phyloP scores from a whole-genome alignment of 1,140 invertebrate genomes.

The Anagrus nilaparvatae region DNA sequence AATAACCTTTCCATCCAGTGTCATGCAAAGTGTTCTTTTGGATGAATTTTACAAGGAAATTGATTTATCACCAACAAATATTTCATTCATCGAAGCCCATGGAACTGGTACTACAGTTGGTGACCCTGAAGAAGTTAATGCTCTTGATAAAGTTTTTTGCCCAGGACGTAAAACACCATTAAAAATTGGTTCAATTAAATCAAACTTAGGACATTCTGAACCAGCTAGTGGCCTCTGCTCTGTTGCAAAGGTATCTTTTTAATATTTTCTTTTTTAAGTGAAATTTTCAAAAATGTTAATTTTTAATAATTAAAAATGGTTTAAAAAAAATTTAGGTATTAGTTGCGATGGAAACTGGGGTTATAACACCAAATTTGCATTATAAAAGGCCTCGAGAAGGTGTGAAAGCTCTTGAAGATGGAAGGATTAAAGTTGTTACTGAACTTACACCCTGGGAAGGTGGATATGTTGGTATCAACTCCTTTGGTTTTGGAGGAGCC shows the following conservation, averaged over 20 bases:
- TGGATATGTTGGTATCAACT: slow-evolving; percentile 47
- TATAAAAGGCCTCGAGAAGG: slow-evolving; percentile 56
- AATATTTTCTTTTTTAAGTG: slow-evolving; percentile 20
- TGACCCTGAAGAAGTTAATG: slow-evolving; percentile 81
- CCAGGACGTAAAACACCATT: slow-evolving; percentile 57
- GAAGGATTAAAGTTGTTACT: slow-evolving; percentile 51
- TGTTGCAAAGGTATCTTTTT: slow-evolving; percentile 62
- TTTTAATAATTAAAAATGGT: slow-evolving; percentile 1
- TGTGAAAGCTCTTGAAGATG: slow-evolving; percentile 55
- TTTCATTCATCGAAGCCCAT: slow-evolving; percentile 86
- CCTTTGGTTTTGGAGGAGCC: slow-evolving; percentile 55
- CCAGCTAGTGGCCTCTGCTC: slow-evolving; percentile 80
- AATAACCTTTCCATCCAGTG: slow-evolving; percentile 84
- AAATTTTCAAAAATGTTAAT: slow-evolving; percentile 1
- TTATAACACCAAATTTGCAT: slow-evolving; percentile 65
- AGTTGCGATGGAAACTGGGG: slow-evolving; percentile 57
- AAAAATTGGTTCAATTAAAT: slow-evolving; percentile 82
- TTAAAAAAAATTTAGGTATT: slow-evolving; percentile 37
- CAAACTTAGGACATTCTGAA: slow-evolving; percentile 89
- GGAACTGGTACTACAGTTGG: slow-evolving; percentile 74
- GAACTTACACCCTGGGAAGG: slow-evolving; percentile 53
- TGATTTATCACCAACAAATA: slow-evolving; percentile 53
- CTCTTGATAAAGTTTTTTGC: slow-evolving; percentile 76
- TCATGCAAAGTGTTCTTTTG: slow-evolving; percentile 68
- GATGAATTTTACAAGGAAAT: slow-evolving; percentile 82